These are phyloP conservation scores for Melanophora roralis DNA, from an alignment of 2,888 invertebrate species.

Conservation along the genomic window DNA sequence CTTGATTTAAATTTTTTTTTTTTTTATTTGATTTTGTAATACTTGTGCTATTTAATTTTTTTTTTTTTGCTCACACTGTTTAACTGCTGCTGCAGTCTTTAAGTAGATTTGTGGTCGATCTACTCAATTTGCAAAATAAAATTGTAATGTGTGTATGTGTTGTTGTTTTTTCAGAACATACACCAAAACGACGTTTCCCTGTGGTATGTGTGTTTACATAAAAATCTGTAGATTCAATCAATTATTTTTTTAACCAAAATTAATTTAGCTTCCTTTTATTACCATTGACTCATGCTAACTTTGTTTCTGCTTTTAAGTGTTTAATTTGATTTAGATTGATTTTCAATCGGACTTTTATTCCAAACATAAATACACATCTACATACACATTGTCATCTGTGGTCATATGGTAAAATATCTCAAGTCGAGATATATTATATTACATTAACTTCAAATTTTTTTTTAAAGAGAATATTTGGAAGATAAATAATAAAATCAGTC, in stretches of 20 bases:
- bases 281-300: not conserved
- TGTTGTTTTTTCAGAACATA: not conserved
- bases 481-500: too few relatives aligned
- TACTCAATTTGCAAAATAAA: not conserved
- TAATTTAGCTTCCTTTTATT: conserved; percentile 22
- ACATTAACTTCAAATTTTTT: too few relatives aligned
- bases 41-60: not conserved
- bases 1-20: too few relatives aligned
- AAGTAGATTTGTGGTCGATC: conserved; percentile 1
- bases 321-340: conserved; percentile 60
- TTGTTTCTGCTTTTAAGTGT: conserved; percentile 44
- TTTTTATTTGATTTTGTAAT: too few relatives aligned
- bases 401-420: too few relatives aligned
- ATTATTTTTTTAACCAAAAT: conserved; percentile 32
- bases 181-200: not conserved
- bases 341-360: conserved; percentile 32
- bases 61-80: not conserved
- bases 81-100: not conserved
- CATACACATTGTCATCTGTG: not conserved
- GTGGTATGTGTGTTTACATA: not conserved
- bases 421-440: too few relatives aligned
- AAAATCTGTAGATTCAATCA: not conserved
- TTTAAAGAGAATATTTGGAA: too few relatives aligned
- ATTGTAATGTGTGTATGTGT: not conserved
- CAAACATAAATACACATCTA: not conserved